Conservation (phyloP, 2,888 invertebrate species). For the Bimastos eiseni region DNA sequence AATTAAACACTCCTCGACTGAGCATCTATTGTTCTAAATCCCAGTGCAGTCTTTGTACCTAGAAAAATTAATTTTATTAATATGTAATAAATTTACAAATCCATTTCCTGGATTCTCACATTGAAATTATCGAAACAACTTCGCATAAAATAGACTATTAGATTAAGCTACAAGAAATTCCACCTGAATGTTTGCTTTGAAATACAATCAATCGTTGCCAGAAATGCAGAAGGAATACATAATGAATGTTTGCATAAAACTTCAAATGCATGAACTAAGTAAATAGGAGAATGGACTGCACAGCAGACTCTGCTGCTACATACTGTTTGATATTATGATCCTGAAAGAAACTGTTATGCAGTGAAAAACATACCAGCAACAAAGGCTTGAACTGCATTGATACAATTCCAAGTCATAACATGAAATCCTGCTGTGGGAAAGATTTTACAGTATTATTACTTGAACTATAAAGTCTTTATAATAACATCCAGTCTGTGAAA, state of each 20-base stretch:
- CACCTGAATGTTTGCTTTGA: not conserved
- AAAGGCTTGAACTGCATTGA: not conserved
- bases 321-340: not conserved
- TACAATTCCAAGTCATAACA: not conserved
- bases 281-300: too few species aligned
- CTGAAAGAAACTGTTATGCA: not conserved
- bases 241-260: not conserved
- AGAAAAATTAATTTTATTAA: not conserved
- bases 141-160: not conserved
- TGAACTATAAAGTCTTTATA: not conserved
- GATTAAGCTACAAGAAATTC: not conserved
- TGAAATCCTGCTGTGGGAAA: not conserved
- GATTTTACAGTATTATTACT: too few species aligned
- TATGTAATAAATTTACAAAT: too few species aligned
- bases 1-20: not conserved
- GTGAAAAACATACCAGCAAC: not conserved
- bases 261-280: not conserved
- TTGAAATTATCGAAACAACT: not conserved
- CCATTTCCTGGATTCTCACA: too few species aligned
- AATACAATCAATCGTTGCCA: not conserved
- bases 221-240: not conserved
- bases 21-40: not conserved
- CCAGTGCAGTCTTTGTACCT: not conserved
- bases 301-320: too few species aligned
- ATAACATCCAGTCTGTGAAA: not conserved